Percentiles rank a stretch among this genome's conserved stretches.
These are phyloP conservation scores for Nemoura dubitans DNA, from an alignment of 2,888 invertebrate species.

Conservation along the genomic window DNA sequence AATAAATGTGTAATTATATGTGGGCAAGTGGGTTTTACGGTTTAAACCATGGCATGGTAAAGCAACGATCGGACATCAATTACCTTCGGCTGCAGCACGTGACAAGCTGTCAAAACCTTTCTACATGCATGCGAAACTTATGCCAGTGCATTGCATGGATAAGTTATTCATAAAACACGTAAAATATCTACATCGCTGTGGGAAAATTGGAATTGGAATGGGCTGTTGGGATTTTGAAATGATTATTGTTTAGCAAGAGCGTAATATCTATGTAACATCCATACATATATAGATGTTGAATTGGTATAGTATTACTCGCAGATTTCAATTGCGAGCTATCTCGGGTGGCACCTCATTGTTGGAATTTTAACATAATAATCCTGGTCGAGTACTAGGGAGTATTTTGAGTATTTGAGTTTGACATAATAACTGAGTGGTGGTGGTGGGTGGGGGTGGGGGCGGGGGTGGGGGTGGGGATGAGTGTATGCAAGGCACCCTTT, in stretches of 20 bases:
- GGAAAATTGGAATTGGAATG: background rate
- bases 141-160: background rate
- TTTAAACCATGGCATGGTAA: background rate
- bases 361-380: background rate
- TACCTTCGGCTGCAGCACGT: background rate
- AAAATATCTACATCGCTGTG: background rate
- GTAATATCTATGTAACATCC: background rate
- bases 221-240: background rate
- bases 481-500: background rate
- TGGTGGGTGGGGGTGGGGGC: no score
- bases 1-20: background rate
- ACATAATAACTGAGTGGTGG: background rate
- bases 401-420: background rate
- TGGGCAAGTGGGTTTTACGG: background rate
- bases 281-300: background rate
- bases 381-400: background rate
- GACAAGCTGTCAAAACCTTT: slow-evolving; percentile 1
- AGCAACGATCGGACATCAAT: background rate
- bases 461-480: background rate
- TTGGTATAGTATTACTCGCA: background rate
- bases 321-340: background rate
- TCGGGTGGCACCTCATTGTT: background rate
- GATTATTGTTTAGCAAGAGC: background rate
- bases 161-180: background rate
- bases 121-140: background rate